Percentiles rank a stretch among this genome's conserved stretches.
phyloP scores from a whole-genome alignment of 2,797 vertebrate species.

The Buceros bicornis region DNA sequence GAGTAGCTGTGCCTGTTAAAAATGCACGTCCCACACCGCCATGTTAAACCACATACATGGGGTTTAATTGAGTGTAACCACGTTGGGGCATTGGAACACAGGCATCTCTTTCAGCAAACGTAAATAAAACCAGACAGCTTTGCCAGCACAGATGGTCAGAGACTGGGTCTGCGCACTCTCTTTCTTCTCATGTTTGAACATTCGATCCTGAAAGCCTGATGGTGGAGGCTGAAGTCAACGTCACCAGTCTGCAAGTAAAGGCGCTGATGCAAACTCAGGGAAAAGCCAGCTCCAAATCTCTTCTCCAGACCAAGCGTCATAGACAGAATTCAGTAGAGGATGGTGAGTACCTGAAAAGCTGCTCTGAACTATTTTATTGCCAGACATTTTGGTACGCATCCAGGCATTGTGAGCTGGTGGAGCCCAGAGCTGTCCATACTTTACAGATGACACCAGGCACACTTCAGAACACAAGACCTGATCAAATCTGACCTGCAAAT shows the following conservation, averaged over 20 bases:
- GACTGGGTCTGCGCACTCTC: neutral
- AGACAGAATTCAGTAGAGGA: neutral
- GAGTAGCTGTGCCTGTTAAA: neutral
- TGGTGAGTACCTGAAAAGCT: neutral
- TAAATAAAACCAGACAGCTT: neutral
- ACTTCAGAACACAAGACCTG: neutral
- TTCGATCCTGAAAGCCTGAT: neutral
- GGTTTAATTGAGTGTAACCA: neutral
- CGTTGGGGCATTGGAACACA: neutral
- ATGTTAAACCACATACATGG: fast-evolving
- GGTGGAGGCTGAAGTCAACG: neutral
- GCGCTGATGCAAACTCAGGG: neutral
- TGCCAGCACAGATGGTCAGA: neutral
- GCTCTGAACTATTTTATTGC: neutral
- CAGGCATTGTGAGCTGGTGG: neutral
- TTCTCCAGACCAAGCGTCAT: neutral
- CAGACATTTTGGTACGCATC: neutral
- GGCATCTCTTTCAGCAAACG: neutral
- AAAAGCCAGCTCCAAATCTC: neutral
- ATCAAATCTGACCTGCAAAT: neutral
- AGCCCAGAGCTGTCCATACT: neutral
- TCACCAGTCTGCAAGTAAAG: neutral
- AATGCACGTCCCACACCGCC: fast-evolving
- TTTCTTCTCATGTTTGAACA: neutral
- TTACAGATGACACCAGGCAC: neutral